Evolutionary conservation across 2,888 invertebrate genomes (phyloP), one percentile per base, ranked within the genome.

Genomic region (Norana najaformis): DNA sequence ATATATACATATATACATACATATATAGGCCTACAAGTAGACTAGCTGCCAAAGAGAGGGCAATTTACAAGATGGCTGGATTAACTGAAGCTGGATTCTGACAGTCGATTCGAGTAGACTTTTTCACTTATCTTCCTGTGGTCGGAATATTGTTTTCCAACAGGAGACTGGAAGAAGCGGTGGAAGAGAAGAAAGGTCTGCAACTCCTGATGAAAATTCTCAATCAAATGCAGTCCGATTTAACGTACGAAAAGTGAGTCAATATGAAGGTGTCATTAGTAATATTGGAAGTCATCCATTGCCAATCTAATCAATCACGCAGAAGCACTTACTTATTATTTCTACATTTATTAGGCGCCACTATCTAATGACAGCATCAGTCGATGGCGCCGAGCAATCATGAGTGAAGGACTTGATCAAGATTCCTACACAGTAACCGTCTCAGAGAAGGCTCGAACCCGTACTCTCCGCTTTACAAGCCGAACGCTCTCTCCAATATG

Each of bases 181-280:
- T 90, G 23, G 89, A 90, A 69, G 92, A 92, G 88, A 88, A 91
- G 90, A 91, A 91, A 88, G 92, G 92, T 37, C 89, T 92, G 30
- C 89, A 91, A 18, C 88, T 92, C 35, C 90, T 92, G 83, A 90
- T 90, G 83, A 89, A 90, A 38, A 83, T 92, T 20, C 90, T 92
- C 36, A 82, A 88, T 36, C 91, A 92, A 88, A 91, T 92, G 90
- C 91, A 92, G 30, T 39, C 90, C 3, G 92, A 92, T 37, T 69
- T 91, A 23, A 89, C 91, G 34, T 36, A 83, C n/a, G 90, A 92
- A 89, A 91, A 92, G 92, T 92, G 82, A 90, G 92, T 91, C 1
- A 69, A 13, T n/a, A 69, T 3, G n/a, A 69, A 30, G 30, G 3
- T n/a, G 8, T 16, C 30, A n/a, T 30, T 5, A 69, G n/a, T 13